These are phyloP conservation scores for Okamejei kenojei DNA, from an alignment of 2,797 vertebrate genomes.

Conservation along the genomic window DNA sequence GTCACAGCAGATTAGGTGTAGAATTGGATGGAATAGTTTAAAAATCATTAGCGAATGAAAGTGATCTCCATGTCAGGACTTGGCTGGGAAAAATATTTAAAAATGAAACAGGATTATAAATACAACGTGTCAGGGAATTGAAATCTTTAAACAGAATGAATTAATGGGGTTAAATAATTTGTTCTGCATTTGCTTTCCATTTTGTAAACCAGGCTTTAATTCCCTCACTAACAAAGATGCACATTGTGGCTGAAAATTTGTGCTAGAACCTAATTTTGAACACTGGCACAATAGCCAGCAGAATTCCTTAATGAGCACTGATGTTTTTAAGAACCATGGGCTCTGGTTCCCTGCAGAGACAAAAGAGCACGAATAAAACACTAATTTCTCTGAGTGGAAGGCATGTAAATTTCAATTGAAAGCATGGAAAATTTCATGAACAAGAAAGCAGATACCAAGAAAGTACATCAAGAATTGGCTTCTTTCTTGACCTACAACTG, in stretches of 20 bases:
- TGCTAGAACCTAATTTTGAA: neutral
- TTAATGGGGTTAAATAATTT: neutral
- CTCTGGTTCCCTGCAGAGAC: neutral
- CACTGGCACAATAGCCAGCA: neutral
- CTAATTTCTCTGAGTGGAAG: neutral
- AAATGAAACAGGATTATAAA: neutral
- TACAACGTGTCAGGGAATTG: neutral
- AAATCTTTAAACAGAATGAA: neutral
- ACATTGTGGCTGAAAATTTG: neutral
- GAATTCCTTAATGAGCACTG: neutral
- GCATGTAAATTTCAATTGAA: neutral
- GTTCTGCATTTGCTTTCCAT: neutral
- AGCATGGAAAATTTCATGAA: neutral
- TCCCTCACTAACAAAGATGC: neutral
- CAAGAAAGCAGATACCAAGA: neutral
- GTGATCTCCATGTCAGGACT: neutral
- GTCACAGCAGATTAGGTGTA: neutral
- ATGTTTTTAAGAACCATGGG: neutral
- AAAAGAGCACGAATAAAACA: neutral
- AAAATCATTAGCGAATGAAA: conserved; percentile 3
- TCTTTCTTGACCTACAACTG: neutral
- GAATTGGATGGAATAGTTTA: neutral
- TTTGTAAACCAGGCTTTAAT: neutral
- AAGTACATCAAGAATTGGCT: neutral
- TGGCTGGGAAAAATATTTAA: neutral